Evolutionary conservation across 2,797 vertebrate genomes (phyloP), one percentile per base, ranked within the genome.

Genomic region (Sebastes nivosus): DNA sequence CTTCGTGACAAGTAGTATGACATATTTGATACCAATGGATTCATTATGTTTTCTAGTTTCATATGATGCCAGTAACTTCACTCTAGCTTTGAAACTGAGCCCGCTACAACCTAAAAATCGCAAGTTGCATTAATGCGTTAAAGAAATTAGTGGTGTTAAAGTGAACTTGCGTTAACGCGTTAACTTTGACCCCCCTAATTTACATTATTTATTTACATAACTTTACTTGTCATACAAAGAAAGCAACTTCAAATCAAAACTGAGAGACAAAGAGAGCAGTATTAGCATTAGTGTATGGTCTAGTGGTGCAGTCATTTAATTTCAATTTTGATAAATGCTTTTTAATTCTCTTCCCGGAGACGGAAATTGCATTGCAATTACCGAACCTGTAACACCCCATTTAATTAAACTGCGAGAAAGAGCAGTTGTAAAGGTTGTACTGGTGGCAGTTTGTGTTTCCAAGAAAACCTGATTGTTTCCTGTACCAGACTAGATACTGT

Each of bases 391-490:
- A 79, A 65, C 32, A 75, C 34, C 67, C 46, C 5, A 74, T 88
- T 87, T 81, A 78, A 84, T 72, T 82, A 36, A 84, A 86, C 46
- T 25, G 57, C 6, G 5, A 75, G 20, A 77, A 74, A 38, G 32
- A 20, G 70, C 38, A 24, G 18, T 52, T 81, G 60, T 67, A 67
- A 80, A 82, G 57, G 77, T 72, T 76, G 54, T 24, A 20, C 57
- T 71, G 42, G 8, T 30, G 30, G 54, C 58, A 54, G 82, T 80
- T 74, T 72, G 52, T 50, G 52, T 77, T 82, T 80, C 67, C 46
- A 22, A 14, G 50, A 71, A 71, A 78, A 25, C 30, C 27, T 65
- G 29, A 80, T 70, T 46, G 74, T 78, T 85, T 82, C 61, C 58
- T 57, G 75, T 75, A 69, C 42, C 22, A 61, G 58, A 77, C 27